Evolutionary conservation across 2,113 vertebrate genomes (phyloP).

Genomic region (Strigops habroptila): DNA sequence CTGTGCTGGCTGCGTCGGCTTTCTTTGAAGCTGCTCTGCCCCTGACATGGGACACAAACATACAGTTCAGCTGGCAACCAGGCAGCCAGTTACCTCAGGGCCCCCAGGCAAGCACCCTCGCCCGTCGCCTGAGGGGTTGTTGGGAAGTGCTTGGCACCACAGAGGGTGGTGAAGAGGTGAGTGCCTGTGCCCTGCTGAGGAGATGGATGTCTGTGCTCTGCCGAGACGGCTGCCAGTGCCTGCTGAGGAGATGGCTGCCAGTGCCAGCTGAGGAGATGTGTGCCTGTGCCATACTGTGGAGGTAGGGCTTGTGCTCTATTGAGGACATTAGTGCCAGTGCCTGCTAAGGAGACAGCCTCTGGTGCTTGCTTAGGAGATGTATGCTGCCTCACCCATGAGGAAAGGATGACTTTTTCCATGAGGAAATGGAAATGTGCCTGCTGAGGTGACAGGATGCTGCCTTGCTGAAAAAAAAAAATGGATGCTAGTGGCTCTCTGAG

Average conservation of each 20-base stretch:
- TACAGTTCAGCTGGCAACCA: neutral
- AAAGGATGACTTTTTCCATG: neutral
- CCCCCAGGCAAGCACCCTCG: fast-evolving
- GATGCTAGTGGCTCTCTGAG: neutral
- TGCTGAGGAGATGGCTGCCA: neutral
- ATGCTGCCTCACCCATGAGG: neutral
- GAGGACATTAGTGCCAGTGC: neutral
- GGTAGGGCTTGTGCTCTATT: neutral
- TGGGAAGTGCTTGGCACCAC: neutral
- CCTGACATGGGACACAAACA: fast-evolving
- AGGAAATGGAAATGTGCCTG: neutral
- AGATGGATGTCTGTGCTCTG: neutral
- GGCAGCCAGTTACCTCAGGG: neutral
- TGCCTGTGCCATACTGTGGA: no score
- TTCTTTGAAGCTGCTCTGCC: neutral
- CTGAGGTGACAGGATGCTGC: neutral
- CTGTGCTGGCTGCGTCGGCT: neutral
- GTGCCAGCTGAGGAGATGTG: neutral
- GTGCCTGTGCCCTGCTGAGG: neutral
- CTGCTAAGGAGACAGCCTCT: neutral
- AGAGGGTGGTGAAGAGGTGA: neutral
- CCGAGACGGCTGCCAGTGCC: neutral
- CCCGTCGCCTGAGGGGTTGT: neutral
- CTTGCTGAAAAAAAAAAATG: neutral
- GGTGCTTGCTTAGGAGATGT: neutral